phyloP scores from a whole-genome alignment of 2,797 vertebrate species.

The Zalophus californianus region DNA sequence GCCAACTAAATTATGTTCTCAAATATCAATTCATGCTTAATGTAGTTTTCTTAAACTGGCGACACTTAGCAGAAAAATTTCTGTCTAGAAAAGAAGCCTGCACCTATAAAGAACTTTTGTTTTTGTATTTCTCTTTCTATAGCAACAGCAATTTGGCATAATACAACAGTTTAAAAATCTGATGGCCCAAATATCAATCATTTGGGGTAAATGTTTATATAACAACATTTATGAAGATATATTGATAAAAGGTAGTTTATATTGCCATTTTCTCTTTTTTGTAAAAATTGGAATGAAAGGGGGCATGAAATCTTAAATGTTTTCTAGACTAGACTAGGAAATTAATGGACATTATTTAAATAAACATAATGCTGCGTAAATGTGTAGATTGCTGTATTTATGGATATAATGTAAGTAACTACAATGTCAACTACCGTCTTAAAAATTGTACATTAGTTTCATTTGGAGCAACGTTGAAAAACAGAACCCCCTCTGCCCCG shows the following conservation, averaged over 20 bases:
- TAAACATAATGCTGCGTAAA: not conserved
- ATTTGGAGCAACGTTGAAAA: not conserved
- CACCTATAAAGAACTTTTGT: not conserved
- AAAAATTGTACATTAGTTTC: not conserved
- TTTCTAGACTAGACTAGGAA: not conserved
- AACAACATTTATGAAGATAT: slow-evolving; percentile 28
- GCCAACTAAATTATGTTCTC: slow-evolving; percentile 15
- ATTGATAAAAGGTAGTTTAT: slow-evolving; percentile 12
- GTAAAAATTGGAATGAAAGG: slow-evolving; percentile 18
- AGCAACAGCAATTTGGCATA: not conserved
- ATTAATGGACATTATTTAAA: not conserved
- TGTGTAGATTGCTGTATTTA: not conserved
- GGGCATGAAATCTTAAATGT: not conserved
- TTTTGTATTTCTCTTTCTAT: slow-evolving; percentile 28
- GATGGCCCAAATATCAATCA: not conserved
- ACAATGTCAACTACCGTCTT: not conserved
- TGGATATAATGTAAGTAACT: not conserved
- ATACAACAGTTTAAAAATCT: slow-evolving; percentile 27
- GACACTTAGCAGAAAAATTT: not conserved
- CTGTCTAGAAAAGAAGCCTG: not conserved
- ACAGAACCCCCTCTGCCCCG: not conserved
- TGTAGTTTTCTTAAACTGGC: slow-evolving; percentile 38
- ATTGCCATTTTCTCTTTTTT: not conserved
- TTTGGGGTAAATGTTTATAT: not conserved
- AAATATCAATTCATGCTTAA: slow-evolving; percentile 10